Conservation (phyloP, 2,113 vertebrate genomes). For the Riparia riparia region DNA sequence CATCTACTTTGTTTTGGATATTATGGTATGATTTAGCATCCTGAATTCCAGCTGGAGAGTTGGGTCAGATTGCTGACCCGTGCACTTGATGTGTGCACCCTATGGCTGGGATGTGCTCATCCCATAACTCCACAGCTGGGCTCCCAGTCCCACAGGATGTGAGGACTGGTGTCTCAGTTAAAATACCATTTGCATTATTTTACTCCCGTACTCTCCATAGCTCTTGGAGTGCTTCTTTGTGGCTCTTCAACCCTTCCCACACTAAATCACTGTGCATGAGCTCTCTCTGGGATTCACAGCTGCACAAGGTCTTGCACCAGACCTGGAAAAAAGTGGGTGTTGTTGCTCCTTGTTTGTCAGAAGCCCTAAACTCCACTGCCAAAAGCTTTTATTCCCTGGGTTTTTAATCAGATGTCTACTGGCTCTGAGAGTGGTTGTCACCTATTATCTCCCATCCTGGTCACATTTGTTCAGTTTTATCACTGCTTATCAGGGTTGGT, state of each 20-base stretch:
- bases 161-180: not conserved
- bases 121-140: rapidly evolving
- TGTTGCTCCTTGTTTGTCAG: not conserved
- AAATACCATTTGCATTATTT: not conserved
- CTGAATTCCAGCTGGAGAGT: not conserved
- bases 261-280: not conserved
- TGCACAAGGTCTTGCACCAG: not conserved
- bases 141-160: not conserved
- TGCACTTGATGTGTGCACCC: rapidly evolving
- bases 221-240: not conserved
- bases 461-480: not conserved
- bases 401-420: not conserved
- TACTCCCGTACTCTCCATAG: not conserved
- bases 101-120: rapidly evolving
- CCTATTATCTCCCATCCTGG: not conserved
- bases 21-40: not conserved
- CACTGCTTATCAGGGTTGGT: not conserved
- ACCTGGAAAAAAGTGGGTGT: not conserved
- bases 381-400: not conserved
- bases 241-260: not conserved
- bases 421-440: not conserved
- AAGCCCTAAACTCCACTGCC: not conserved
- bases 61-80: not conserved
- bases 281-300: not conserved
- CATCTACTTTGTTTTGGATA: not conserved